phyloP scores from a whole-genome alignment of 2,797 vertebrate genomes.

The Borostomias antarcticus region DNA sequence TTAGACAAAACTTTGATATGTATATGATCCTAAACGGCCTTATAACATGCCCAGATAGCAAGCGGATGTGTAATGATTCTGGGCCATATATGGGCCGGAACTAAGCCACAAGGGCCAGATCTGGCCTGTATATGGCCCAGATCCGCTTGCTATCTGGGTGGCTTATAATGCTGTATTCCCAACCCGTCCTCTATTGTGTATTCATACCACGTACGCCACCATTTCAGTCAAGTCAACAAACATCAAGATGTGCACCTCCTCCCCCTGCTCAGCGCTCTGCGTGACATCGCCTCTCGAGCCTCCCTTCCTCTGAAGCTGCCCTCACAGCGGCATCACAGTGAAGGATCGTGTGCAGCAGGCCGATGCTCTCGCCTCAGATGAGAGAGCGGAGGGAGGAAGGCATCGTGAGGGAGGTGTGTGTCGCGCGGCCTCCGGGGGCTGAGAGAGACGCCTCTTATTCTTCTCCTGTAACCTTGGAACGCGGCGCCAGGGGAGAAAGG shows the following conservation, averaged over 20 bases:
- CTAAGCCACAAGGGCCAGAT: too few species aligned
- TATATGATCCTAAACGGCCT: too few species aligned
- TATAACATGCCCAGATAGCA: too few species aligned
- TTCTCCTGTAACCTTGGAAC: not conserved
- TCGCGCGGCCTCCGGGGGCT: not conserved
- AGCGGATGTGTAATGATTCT: too few species aligned
- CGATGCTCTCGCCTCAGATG: not conserved
- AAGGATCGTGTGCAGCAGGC: not conserved
- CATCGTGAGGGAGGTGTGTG: not conserved
- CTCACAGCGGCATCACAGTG: not conserved
- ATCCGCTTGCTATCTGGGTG: too few species aligned
- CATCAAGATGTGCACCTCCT: not conserved
- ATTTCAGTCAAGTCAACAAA: too few species aligned
- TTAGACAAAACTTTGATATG: too few species aligned
- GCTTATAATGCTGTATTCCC: too few species aligned
- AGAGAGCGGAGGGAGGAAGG: not conserved
- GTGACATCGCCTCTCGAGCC: not conserved
- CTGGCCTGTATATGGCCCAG: too few species aligned
- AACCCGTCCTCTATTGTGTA: too few species aligned
- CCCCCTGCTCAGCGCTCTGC: not conserved
- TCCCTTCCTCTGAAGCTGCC: not conserved
- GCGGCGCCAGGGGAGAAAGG: not conserved
- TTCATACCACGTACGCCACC: too few species aligned
- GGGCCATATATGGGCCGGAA: too few species aligned
- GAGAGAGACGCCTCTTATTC: not conserved